A percentile compares a stretch with the other conserved stretches of the same genome.
phyloP scores from a whole-genome alignment of 2,888 invertebrate genomes.

The Therioaphis trifolii region DNA sequence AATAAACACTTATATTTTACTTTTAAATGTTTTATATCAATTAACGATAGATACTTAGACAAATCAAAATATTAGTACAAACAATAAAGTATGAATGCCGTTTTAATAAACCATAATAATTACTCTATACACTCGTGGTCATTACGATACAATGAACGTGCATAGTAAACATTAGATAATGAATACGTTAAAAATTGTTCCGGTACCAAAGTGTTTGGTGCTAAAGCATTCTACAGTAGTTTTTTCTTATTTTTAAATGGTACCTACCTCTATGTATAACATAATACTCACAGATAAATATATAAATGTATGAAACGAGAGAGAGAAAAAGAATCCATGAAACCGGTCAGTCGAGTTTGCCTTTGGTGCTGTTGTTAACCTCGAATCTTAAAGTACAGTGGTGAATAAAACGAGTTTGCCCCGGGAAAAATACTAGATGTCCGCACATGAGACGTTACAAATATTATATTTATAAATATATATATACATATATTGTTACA shows the following conservation, averaged over 20 bases:
- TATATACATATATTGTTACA: not conserved
- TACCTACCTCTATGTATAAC: not conserved
- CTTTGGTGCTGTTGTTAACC: constrained; percentile 62
- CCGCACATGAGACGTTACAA: not conserved
- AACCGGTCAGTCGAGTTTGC: constrained; percentile 61
- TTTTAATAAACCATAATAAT: constrained; percentile 30
- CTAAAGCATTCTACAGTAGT: constrained; percentile 47
- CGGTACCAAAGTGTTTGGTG: constrained; percentile 18
- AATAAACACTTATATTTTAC: not conserved
- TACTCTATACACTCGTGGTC: not conserved
- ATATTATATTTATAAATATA: not conserved
- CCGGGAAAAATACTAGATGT: constrained; percentile 5
- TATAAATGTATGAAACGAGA: constrained; percentile 23
- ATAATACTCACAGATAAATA: constrained; percentile 39
- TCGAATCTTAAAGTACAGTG: constrained; percentile 46
- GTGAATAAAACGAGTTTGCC: constrained; percentile 59
- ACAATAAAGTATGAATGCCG: not conserved
- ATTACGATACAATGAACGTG: constrained; percentile 10
- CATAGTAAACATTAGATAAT: not conserved
- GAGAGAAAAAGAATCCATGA: constrained; percentile 36
- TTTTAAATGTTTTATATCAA: not conserved
- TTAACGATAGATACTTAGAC: not conserved
- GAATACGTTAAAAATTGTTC: constrained; percentile 24
- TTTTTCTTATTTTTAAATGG: constrained; percentile 23
- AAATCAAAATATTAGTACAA: not conserved